A percentile compares a stretch with the other conserved stretches of the same genome.
These are phyloP conservation scores for Merodon equestris DNA, from an alignment of 2,888 invertebrate species.

Conservation along the genomic window DNA sequence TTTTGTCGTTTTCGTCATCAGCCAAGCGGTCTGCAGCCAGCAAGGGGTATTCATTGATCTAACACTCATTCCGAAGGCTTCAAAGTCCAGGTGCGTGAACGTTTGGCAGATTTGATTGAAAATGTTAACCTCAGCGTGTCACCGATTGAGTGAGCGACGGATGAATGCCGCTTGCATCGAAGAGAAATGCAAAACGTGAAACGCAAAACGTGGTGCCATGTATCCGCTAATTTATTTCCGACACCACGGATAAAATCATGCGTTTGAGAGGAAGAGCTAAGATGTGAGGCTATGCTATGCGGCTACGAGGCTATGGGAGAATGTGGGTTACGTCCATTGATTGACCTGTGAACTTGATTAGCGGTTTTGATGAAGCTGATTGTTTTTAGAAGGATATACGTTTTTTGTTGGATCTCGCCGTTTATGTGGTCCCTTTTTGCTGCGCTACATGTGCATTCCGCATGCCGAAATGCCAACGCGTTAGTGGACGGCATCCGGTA, in stretches of 20 bases:
- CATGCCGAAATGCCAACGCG: conserved; percentile 44
- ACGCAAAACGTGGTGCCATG: conserved; percentile 43
- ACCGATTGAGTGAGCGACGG: conserved; percentile 41
- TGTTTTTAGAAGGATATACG: conserved; percentile 61
- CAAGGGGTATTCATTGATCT: not conserved
- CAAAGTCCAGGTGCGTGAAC: conserved; percentile 9
- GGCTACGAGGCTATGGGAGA: conserved; percentile 21
- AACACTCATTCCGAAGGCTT: not conserved
- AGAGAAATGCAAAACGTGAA: conserved; percentile 47
- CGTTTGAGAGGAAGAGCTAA: conserved; percentile 3
- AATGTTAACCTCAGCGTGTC: conserved; percentile 56
- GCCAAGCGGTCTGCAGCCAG: conserved; percentile 6
- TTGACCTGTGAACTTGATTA: conserved; percentile 69
- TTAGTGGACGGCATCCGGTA: conserved; percentile 58
- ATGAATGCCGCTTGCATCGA: conserved; percentile 12
- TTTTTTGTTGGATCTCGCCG: conserved; percentile 20
- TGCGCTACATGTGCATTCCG: conserved; percentile 22
- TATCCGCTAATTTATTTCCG: conserved; percentile 66
- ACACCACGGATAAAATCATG: not conserved
- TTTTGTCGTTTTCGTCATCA: not conserved
- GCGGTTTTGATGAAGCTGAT: conserved; percentile 67
- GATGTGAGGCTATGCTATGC: conserved; percentile 5
- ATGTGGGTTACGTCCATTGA: conserved; percentile 67
- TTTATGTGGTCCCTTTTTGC: conserved; percentile 21
- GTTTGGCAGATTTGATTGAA: conserved; percentile 52